Evolutionary conservation across 2,113 vertebrate genomes (phyloP), one percentile per base, ranked within the genome.

Genomic region (Talpa occidentalis): DNA sequence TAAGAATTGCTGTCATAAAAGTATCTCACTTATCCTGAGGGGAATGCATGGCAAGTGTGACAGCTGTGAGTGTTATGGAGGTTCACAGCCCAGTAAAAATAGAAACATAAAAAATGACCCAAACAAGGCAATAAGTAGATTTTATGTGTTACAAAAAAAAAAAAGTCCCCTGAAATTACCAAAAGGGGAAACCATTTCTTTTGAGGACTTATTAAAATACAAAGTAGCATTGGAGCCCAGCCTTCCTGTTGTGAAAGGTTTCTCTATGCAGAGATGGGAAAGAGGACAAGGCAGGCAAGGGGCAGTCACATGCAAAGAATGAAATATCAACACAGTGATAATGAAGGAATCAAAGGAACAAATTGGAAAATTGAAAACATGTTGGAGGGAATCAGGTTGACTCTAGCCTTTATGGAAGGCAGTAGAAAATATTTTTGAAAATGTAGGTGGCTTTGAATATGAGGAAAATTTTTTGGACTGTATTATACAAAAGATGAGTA

Each of bases 131-230:
- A 84, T 70, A 84, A 90, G 79, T 21, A 28, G 40, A 15, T 80
- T 64, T 85, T 72, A 42, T 28, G 9, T 69, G 14, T 5, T 44
- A 77, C 30, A 77, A 42, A 72, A 64, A 93, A 91, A 83, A 64
- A 93, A 91, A 83, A 52, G 7, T 2, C 59, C 40, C 73, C 59
- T 64, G 81, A 94, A 93, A 88, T 79, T 81, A 88, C n/a, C 76
- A 10, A n/a, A 66, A 42, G 83, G n/a, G 30, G 9, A n/a, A n/a
- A 80, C 44, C 19, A 9, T 19, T 93, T 96, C 87, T 60, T 2
- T 90, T 77, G 37, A n/a, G 10, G 17, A 47, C 10, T 67, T 54
- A 87, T 19, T 12, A 76, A 79, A 72, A 4, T 32, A 35, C 28
- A n/a, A 88, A 64, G 22, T 62, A 17, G 19, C 52, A 66, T 74